A percentile compares a stretch with the other conserved stretches of the same genome.
phyloP scores from a whole-genome alignment of 2,888 invertebrate species.

The Melanotus villosus region DNA sequence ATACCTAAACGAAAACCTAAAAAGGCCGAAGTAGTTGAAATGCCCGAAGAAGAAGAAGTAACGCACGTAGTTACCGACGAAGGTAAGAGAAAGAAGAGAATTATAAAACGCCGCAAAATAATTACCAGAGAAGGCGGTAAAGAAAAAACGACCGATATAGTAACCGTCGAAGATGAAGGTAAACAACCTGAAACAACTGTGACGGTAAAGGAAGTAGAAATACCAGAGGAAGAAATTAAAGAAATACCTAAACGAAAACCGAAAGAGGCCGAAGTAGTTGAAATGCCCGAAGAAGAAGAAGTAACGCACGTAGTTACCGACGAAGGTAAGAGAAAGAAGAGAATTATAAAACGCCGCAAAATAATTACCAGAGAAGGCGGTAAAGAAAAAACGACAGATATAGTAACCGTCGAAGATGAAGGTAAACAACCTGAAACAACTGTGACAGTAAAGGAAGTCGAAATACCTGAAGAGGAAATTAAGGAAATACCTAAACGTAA shows the following conservation, averaged over 20 bases:
- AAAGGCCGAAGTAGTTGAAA: slow-evolving; percentile 40
- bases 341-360: slow-evolving; percentile 61
- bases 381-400: slow-evolving; percentile 62
- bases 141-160: slow-evolving; percentile 66
- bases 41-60: slow-evolving; percentile 57
- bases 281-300: slow-evolving; percentile 50
- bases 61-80: slow-evolving; percentile 53
- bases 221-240: slow-evolving; percentile 47
- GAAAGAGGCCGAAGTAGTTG: slow-evolving; percentile 18
- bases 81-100: slow-evolving; percentile 47
- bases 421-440: slow-evolving; percentile 51
- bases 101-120: slow-evolving; percentile 64
- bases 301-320: slow-evolving; percentile 52
- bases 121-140: slow-evolving; percentile 57
- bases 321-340: slow-evolving; percentile 55
- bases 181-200: slow-evolving; percentile 62
- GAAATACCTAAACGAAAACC: slow-evolving; percentile 50
- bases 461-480: slow-evolving; percentile 34
- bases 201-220: slow-evolving; percentile 52
- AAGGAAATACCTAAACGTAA: slow-evolving; percentile 25
- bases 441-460: slow-evolving; percentile 50
- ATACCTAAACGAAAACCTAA: slow-evolving; percentile 32
- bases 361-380: slow-evolving; percentile 61
- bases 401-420: slow-evolving; percentile 65
- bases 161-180: slow-evolving; percentile 62